A percentile compares a stretch with the other conserved stretches of the same genome.
Evolutionary conservation across 2,113 vertebrate species (phyloP).

Genomic region (Cromileptes altivelis): DNA sequence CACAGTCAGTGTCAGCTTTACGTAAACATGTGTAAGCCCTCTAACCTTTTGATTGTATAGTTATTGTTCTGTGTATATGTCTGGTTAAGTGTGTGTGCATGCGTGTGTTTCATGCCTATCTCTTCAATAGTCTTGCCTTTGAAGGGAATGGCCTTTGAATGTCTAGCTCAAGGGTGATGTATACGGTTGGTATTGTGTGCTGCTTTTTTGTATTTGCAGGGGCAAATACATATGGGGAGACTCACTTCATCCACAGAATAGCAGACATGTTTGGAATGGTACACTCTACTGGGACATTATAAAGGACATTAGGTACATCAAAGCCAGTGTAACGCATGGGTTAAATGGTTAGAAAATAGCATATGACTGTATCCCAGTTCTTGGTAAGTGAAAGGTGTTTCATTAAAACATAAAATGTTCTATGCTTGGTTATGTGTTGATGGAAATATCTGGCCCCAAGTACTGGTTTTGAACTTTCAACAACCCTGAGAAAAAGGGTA

Average conservation of each 20-base stretch:
- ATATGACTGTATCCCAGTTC: neutral
- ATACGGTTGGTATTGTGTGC: slow-evolving; percentile 20
- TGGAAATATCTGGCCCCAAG: neutral
- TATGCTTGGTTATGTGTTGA: neutral
- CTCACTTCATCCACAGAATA: slow-evolving; percentile 32
- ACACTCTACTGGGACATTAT: slow-evolving; percentile 33
- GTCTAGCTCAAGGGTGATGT: slow-evolving; percentile 43
- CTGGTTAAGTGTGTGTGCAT: slow-evolving; percentile 7
- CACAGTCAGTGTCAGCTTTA: neutral
- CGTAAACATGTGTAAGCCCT: slow-evolving; percentile 37
- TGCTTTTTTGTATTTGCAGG: slow-evolving; percentile 46
- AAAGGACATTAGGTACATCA: slow-evolving; percentile 28
- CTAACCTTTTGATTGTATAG: slow-evolving; percentile 48
- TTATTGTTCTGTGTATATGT: slow-evolving; percentile 39
- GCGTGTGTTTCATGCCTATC: neutral
- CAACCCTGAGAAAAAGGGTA: neutral
- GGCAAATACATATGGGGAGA: slow-evolving; percentile 40
- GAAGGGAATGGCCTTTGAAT: slow-evolving; percentile 35
- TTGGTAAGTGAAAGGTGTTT: neutral
- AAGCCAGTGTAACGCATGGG: neutral
- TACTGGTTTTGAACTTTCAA: neutral
- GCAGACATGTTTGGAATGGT: slow-evolving; percentile 34
- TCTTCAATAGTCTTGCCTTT: slow-evolving; percentile 39
- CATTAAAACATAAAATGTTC: neutral
- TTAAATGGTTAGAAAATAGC: neutral